Percentiles rank a stretch among this genome's conserved stretches.
These are phyloP conservation scores for Mnemiopsis leidyi DNA, from an alignment of 37 sponge, comb jelly and placozoan genomes.

Conservation along the genomic window DNA sequence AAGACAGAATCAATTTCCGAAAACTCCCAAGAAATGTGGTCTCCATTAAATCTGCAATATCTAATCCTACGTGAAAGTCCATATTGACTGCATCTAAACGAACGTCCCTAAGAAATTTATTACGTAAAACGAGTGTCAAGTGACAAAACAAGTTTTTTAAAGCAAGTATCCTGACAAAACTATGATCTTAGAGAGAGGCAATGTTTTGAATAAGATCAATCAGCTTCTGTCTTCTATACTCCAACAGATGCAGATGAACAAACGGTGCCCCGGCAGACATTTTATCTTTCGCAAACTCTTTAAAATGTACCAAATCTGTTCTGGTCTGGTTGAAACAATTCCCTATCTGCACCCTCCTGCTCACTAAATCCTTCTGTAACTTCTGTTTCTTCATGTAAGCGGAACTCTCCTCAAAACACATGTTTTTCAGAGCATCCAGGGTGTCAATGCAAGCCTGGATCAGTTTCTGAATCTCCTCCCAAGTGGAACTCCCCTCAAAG, in stretches of 20 bases:
- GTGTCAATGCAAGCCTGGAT: neutral
- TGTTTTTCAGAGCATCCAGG: neutral
- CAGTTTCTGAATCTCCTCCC: neutral
- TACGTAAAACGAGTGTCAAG: too few relatives aligned
- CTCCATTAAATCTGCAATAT: too few relatives aligned
- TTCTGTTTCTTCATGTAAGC: neutral
- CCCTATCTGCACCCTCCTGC: neutral
- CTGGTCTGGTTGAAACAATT: neutral
- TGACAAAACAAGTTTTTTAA: too few relatives aligned
- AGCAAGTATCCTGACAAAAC: too few relatives aligned
- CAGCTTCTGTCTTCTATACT: slow-evolving; percentile 4
- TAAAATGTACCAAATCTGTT: neutral
- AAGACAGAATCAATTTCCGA: too few relatives aligned
- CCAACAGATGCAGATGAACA: neutral
- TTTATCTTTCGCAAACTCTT: neutral
- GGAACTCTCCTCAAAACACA: neutral
- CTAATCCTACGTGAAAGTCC: too few relatives aligned
- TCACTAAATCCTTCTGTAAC: neutral
- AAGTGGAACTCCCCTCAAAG: neutral
- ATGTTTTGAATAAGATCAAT: neutral
- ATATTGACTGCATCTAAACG: too few relatives aligned
- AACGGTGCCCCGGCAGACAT: neutral
- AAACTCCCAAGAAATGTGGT: too few relatives aligned
- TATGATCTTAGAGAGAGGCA: neutral
- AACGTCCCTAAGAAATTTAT: too few relatives aligned